Evolutionary conservation across 2,797 vertebrate species (phyloP), one percentile per base, ranked within the genome.

Genomic region (Pteronotus mesoamericanus): DNA sequence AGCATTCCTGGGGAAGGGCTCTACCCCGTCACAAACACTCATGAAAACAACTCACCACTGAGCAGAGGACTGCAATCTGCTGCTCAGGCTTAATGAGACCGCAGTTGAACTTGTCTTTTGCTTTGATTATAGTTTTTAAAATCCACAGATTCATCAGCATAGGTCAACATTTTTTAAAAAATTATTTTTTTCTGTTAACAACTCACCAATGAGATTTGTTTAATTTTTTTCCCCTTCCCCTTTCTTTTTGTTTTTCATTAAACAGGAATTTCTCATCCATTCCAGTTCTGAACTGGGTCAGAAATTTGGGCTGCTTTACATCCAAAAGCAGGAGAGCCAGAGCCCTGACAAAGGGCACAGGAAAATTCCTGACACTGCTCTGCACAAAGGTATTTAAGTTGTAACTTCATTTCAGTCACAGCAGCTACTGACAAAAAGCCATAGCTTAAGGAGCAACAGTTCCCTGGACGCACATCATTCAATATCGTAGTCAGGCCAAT

Each of bases 281-380:
- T 68, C 46, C 91, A 96, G 94, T 92, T 89, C 77, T 95, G 78
- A 96, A 97, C 96, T 92, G 91, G 96, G 57, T 93, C 92, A 84
- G 72, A 97, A 59, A 93, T 95, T 94, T 96, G 85, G 89, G 92
- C 57, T 85, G 88, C 69, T 68, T 88, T 92, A 84, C 44, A 88
- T 97, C 93, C 22, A 24, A 96, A 97, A 96, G 72, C 72, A 84
- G 83, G 48, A 61, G 44, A 59, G 55, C 68, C 71, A 87, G 85
- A 77, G 48, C 71, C 74, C 91, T 44, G 86, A 75, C 69, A 51
- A 37, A 85, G 80, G 84, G 93, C 93, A 84, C 46, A 94, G 71
- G 64, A 89, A 82, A 95, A 95, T 37, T 72, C 69, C 85, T 59
- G 78, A 71, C 37, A 61, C 94, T 82, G 78, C 5, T 74, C 66